phyloP scores from a whole-genome alignment of 2,888 invertebrate genomes.

The Dioctria linearis region DNA sequence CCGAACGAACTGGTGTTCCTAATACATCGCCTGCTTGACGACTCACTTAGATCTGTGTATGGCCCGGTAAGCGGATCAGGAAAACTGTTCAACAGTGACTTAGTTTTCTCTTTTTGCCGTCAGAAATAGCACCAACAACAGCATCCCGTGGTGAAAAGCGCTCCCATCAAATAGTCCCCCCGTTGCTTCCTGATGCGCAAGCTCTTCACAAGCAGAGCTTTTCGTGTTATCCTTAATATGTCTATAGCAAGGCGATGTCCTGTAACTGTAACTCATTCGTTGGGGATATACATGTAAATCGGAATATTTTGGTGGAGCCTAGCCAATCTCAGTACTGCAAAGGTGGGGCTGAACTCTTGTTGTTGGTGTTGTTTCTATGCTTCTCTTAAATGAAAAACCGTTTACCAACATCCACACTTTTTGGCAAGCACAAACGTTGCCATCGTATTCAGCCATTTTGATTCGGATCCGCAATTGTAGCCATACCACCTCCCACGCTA shows the following conservation, averaged over 20 bases:
- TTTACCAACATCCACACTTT: neutral
- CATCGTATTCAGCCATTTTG: constrained; percentile 47
- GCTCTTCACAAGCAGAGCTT: constrained; percentile 20
- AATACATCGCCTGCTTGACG: constrained; percentile 57
- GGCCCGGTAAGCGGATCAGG: constrained; percentile 52
- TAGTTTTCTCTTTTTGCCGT: constrained; percentile 49
- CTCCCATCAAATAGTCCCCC: neutral
- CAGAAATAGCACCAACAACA: constrained; percentile 12
- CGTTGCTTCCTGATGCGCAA: constrained; percentile 41
- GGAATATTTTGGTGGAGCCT: constrained; percentile 2
- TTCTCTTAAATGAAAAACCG: constrained; percentile 14
- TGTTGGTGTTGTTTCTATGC: constrained; percentile 12
- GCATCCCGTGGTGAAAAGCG: constrained; percentile 57
- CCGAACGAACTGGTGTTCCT: constrained; percentile 27
- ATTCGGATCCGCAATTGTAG: constrained; percentile 31
- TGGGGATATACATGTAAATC: constrained; percentile 55
- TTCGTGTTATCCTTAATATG: neutral
- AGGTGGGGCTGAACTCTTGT: constrained; percentile 60
- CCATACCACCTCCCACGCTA: constrained; percentile 2
- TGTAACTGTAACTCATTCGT: constrained; percentile 57
- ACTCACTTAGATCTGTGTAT: constrained; percentile 53
- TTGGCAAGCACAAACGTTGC: constrained; percentile 43
- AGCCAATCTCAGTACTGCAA: constrained; percentile 61
- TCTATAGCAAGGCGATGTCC: neutral
- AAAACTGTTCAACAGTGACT: constrained; percentile 39